These are phyloP conservation scores for Myopa testacea DNA, from an alignment of 2,888 invertebrate species.

Conservation along the genomic window DNA sequence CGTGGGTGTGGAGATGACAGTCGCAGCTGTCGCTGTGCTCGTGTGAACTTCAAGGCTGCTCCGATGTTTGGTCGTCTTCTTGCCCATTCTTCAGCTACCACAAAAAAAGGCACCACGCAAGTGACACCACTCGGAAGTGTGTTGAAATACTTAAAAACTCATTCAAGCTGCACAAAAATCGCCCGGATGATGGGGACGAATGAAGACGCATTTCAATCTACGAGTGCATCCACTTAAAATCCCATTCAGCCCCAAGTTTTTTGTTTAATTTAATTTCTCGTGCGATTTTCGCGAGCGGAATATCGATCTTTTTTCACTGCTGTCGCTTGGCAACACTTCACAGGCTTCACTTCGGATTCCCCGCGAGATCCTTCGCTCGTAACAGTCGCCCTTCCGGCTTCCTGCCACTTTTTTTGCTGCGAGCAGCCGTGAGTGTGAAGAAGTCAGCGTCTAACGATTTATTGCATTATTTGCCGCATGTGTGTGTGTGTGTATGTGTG, in stretches of 20 bases:
- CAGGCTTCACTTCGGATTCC: not conserved
- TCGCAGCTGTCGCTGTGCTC: not conserved
- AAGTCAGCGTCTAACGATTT: slow-evolving; percentile 42
- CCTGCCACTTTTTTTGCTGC: not conserved
- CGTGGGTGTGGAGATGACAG: not conserved
- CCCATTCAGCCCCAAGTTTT: slow-evolving; percentile 18
- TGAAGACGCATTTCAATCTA: slow-evolving; percentile 16
- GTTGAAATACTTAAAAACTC: not conserved
- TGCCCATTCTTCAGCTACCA: not conserved
- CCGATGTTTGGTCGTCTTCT: not conserved
- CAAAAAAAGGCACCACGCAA: not conserved
- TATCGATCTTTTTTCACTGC: not conserved
- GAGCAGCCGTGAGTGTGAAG: slow-evolving; percentile 22
- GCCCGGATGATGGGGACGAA: no score
- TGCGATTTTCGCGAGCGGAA: not conserved
- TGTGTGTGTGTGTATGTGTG: not conserved
- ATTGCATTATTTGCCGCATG: slow-evolving; percentile 42
- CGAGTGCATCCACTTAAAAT: slow-evolving; percentile 18
- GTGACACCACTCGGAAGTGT: not conserved
- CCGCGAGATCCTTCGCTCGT: no score
- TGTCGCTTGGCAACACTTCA: not conserved
- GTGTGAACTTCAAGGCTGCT: not conserved
- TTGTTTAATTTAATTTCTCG: slow-evolving; percentile 22
- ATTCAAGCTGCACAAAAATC: not conserved
- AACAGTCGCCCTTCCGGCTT: not conserved